These are phyloP conservation scores for Lipophrys pholis DNA, from an alignment of 2,113 vertebrate species.

Conservation along the genomic window DNA sequence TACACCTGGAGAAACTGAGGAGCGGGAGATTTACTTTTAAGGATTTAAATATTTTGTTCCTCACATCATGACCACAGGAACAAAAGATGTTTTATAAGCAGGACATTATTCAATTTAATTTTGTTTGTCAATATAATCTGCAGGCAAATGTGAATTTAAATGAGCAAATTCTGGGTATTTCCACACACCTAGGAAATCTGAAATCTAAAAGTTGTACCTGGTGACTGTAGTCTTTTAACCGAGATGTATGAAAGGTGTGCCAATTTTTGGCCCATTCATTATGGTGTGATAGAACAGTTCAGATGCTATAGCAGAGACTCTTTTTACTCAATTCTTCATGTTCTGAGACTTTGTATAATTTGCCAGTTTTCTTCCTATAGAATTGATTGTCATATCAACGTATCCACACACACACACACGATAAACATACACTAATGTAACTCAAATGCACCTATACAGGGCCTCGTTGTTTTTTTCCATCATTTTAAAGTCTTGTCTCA, in stretches of 20 bases:
- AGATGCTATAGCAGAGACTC: constrained; percentile 12
- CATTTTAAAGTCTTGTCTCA: constrained; percentile 24
- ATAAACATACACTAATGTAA: neutral
- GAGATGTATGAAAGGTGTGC: neutral
- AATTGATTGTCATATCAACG: no score
- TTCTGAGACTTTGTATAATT: constrained; percentile 34
- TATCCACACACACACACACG: neutral
- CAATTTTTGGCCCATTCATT: constrained; percentile 1
- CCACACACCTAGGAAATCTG: neutral
- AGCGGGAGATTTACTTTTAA: no score
- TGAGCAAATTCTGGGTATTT: neutral
- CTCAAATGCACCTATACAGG: neutral
- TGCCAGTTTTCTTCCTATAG: constrained; percentile 14
- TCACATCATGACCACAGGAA: neutral
- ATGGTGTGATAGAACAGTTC: constrained; percentile 16
- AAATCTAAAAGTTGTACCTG: neutral
- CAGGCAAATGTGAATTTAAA: neutral
- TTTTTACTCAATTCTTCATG: constrained; percentile 21
- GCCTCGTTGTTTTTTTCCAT: constrained; percentile 33
- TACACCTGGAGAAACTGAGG: no score
- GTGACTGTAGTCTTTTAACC: neutral
- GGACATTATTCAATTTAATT: neutral
- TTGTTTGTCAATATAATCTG: neutral
- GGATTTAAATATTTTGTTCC: no score
- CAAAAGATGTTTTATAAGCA: no score